Evolutionary conservation across 1,140 invertebrate species (phyloP).

Genomic region (Cyphomyrmex costatus): DNA sequence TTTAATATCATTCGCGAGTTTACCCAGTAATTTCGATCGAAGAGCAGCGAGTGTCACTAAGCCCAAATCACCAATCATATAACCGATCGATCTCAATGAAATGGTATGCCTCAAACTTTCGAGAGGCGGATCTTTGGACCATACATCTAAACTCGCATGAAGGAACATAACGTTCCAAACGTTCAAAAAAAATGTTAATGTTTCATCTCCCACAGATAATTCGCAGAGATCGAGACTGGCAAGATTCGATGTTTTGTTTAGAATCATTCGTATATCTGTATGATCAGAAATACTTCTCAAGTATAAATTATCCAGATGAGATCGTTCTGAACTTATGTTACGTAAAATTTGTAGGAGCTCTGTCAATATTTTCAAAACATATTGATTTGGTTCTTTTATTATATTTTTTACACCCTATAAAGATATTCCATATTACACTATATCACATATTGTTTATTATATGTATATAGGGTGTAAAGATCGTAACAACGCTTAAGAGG

Average conservation of each 20-base stretch:
- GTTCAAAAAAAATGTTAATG: slow-evolving; percentile 83
- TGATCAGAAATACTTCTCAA: slow-evolving; percentile 69
- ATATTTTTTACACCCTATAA: slow-evolving; percentile 61
- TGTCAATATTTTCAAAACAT: slow-evolving; percentile 78
- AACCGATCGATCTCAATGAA: slow-evolving; percentile 80
- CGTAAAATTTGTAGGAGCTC: slow-evolving; percentile 75
- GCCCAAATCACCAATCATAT: slow-evolving; percentile 83
- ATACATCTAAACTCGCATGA: slow-evolving; percentile 77
- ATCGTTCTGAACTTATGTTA: slow-evolving; percentile 52
- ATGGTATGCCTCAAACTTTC: slow-evolving; percentile 76
- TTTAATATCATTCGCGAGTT: slow-evolving; percentile 60
- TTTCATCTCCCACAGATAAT: slow-evolving; percentile 82
- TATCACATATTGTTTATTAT: background rate
- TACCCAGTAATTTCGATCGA: slow-evolving; percentile 79
- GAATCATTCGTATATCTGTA: slow-evolving; percentile 70
- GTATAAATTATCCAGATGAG: slow-evolving; percentile 57
- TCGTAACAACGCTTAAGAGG: too few relatives aligned
- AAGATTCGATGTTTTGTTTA: slow-evolving; percentile 78
- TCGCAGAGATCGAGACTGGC: slow-evolving; percentile 80
- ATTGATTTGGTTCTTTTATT: slow-evolving; percentile 78
- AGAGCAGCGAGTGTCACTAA: slow-evolving; percentile 81
- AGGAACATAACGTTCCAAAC: slow-evolving; percentile 83
- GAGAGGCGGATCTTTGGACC: slow-evolving; percentile 72
- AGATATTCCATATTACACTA: background rate
- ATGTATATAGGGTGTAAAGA: too few relatives aligned